Evolutionary conservation across 2,888 invertebrate species (phyloP), one percentile per base, ranked within the genome.

Genomic region (Uloborus plumipes): DNA sequence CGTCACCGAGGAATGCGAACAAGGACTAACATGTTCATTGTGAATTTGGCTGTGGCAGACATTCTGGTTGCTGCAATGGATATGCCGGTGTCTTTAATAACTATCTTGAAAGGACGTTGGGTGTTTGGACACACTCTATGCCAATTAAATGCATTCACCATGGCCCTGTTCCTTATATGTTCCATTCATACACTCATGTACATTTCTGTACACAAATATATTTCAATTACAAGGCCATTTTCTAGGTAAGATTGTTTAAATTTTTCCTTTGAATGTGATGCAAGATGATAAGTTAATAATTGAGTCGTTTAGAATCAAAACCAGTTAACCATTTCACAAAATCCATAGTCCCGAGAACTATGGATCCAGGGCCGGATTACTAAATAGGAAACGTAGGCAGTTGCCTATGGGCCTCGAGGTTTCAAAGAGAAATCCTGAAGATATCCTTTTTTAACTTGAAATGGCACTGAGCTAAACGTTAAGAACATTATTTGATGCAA

Each of bases 171-270:
- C 71, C 87, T 90, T 69, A 88, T 89, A 31, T 87, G 89, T 15
- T 90, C 90, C 53, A 88, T 89, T 69, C 90, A 90, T 81, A 90
- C 90, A 0, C 87, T 90, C 16, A 90, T 90, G 90, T 89, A 89
- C 85, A 90, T 90, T 61, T 87, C 87, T 65, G 85, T 88, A 55
- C 90, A 90, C 85, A 90, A 90, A 86, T 90, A 88, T 85, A 87
- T 89, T 70, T 89, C 89, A 53, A 90, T 90, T 75, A 89, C 89
- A 0, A 85, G 88, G 18, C 90, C 90, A 7, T 89, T 90, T 84
- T 83, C 83, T 31, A 82, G 82, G 82, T 82, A 61, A 82, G 61
- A 16, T 50, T 14, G 9, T 14, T 14, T 20, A 2, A 58, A 11
- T 20, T 58, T 14, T 39, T 39, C 9, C 11, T 39, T 11, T 11